Evolutionary conservation across 2,797 vertebrate genomes (phyloP).

Genomic region (Zalophus californianus): DNA sequence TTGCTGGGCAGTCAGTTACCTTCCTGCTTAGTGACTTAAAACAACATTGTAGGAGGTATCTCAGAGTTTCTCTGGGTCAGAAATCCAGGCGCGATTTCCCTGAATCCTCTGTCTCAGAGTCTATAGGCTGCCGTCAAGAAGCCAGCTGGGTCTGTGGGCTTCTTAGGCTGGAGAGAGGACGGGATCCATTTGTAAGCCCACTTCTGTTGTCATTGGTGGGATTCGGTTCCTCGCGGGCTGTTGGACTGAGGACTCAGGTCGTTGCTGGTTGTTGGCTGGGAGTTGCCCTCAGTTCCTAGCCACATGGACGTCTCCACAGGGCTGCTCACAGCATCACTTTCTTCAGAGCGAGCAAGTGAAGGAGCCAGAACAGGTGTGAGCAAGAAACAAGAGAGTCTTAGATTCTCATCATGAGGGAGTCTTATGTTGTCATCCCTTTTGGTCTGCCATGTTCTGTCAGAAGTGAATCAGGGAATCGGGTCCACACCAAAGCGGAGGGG

Average conservation of each 20-base stretch:
- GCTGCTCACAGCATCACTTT: neutral
- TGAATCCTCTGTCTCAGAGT: neutral
- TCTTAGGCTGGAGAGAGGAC: rapidly evolving
- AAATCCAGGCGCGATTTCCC: neutral
- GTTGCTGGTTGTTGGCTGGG: neutral
- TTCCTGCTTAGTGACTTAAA: neutral
- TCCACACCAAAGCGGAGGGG: neutral
- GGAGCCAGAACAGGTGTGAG: neutral
- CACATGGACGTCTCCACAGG: neutral
- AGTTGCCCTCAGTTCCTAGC: neutral
- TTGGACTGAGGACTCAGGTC: neutral
- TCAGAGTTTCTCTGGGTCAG: neutral
- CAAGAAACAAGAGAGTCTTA: neutral
- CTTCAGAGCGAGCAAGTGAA: neutral
- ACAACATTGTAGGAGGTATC: too few relatives aligned
- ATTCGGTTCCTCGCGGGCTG: neutral
- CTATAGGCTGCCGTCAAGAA: neutral
- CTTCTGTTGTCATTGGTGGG: rapidly evolving
- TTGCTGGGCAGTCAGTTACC: neutral
- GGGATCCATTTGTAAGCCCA: too few relatives aligned
- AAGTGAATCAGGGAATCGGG: neutral
- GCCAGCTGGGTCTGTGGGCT: neutral
- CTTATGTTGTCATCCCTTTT: neutral
- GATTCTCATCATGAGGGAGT: neutral
- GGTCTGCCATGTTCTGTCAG: neutral